These are phyloP conservation scores for Tarsius wallacei DNA, from an alignment of 2,797 vertebrate species.

Conservation along the genomic window DNA sequence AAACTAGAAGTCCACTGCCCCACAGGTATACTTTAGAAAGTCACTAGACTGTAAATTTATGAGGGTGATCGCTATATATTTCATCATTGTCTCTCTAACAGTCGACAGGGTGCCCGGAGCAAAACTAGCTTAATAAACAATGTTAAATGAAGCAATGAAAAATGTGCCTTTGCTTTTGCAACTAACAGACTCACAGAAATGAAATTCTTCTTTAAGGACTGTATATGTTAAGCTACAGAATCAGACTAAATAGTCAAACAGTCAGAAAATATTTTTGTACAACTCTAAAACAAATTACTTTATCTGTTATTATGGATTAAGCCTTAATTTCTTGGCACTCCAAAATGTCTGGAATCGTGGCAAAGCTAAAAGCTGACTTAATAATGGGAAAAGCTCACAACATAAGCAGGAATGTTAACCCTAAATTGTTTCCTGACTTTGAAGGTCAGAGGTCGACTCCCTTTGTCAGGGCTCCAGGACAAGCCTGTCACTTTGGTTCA, in stretches of 20 bases:
- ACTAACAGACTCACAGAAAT: not conserved
- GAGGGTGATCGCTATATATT: not conserved
- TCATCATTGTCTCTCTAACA: constrained; percentile 21
- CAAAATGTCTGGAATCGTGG: constrained; percentile 13
- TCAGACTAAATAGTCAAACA: not conserved
- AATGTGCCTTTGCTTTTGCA: constrained; percentile 14
- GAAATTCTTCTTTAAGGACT: not conserved
- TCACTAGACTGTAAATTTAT: not conserved
- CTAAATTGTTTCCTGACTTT: not conserved
- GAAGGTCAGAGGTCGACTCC: constrained; percentile 5
- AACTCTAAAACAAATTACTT: not conserved
- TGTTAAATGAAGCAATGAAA: constrained; percentile 53
- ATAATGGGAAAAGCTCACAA: not conserved
- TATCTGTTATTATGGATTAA: constrained; percentile 29
- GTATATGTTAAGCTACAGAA: not conserved
- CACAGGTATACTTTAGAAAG: not conserved
- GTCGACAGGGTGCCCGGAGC: not conserved
- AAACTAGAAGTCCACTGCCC: constrained; percentile 29
- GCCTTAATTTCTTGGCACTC: constrained; percentile 26
- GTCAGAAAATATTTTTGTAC: not conserved
- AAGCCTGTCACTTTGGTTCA: not conserved
- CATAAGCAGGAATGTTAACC: not conserved
- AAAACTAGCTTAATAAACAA: constrained; percentile 47
- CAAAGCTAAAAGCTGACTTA: constrained; percentile 49
- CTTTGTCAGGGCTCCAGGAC: not conserved